phyloP scores from a whole-genome alignment of 2,797 vertebrate genomes.

The Periparus ater region DNA sequence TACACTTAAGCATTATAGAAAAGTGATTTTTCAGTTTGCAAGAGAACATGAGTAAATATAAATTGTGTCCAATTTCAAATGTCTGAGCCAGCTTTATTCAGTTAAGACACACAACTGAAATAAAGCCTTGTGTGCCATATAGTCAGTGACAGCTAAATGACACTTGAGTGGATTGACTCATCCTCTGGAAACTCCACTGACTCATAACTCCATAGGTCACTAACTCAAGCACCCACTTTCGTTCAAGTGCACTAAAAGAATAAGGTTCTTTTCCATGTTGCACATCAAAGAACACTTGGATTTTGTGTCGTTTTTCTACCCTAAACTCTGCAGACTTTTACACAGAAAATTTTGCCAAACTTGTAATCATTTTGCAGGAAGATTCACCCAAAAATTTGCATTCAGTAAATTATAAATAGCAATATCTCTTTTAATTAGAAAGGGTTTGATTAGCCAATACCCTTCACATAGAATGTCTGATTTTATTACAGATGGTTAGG shows the following conservation, averaged over 20 bases:
- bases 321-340: background rate
- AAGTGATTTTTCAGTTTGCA: background rate
- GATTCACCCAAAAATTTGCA: background rate
- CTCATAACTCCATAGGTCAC: background rate
- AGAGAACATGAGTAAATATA: background rate
- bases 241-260: background rate
- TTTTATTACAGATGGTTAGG: background rate
- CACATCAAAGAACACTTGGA: background rate
- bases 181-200: background rate
- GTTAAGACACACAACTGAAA: background rate
- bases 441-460: background rate
- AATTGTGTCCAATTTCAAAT: background rate
- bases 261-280: background rate
- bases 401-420: background rate
- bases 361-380: background rate
- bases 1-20: background rate
- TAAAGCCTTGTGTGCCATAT: background rate
- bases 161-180: background rate
- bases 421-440: background rate
- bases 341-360: background rate
- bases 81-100: background rate
- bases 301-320: background rate
- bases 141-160: background rate
- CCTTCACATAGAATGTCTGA: background rate
- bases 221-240: background rate